A percentile compares a stretch with the other conserved stretches of the same genome.
These are phyloP conservation scores for Sinosuthora webbiana DNA, from an alignment of 2,113 vertebrate genomes.

Conservation along the genomic window DNA sequence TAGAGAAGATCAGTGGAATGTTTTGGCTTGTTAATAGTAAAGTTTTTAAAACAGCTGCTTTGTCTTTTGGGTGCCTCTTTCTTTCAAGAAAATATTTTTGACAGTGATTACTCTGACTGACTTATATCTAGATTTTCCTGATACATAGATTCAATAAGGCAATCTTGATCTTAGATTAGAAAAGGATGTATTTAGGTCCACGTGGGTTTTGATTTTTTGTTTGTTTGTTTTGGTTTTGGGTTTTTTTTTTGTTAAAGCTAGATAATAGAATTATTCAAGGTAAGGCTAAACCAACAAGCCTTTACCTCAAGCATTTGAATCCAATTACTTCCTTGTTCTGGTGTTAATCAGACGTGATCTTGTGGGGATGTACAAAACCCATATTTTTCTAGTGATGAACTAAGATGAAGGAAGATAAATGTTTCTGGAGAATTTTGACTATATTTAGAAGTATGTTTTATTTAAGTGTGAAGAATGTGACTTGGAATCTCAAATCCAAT, in stretches of 20 bases:
- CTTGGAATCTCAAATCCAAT: neutral
- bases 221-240: neutral
- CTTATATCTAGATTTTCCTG: neutral
- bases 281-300: neutral
- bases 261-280: neutral
- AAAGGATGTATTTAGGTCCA: neutral
- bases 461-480: neutral
- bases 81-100: neutral
- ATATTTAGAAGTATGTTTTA: neutral
- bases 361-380: neutral
- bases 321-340: neutral
- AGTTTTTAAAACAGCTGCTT: neutral
- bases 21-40: neutral
- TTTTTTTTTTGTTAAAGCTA: neutral
- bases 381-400: neutral
- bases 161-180: neutral
- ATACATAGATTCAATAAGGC: neutral
- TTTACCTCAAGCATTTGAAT: neutral
- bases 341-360: neutral
- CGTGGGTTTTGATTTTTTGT: too few species aligned
- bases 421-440: neutral
- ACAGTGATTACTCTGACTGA: neutral
- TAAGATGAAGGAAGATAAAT: neutral
- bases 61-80: neutral
- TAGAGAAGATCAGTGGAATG: neutral